phyloP scores from a whole-genome alignment of 2,113 vertebrate genomes.

The Bucco capensis region DNA sequence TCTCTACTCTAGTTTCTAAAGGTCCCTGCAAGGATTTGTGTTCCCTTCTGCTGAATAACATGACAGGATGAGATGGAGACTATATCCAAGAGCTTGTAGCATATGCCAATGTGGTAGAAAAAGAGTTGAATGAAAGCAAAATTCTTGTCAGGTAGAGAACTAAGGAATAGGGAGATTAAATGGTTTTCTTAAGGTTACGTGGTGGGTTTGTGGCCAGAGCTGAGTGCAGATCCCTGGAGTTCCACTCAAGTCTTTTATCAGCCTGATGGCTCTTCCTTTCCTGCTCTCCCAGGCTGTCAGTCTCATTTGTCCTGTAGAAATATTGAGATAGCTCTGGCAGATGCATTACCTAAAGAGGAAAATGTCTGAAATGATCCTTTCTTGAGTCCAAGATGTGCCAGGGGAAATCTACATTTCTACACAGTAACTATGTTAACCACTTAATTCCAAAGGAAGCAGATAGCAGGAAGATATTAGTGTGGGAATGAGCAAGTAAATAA shows the following conservation, averaged over 20 bases:
- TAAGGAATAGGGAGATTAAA: background rate
- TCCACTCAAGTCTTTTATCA: background rate
- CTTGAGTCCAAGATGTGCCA: slow-evolving; percentile 4
- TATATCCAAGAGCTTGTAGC: background rate
- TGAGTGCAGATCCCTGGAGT: background rate
- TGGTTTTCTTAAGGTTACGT: background rate
- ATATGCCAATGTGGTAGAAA: background rate
- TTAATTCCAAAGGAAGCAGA: slow-evolving; percentile 42
- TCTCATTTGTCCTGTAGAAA: slow-evolving; percentile 20
- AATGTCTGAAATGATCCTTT: slow-evolving; percentile 26
- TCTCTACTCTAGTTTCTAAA: background rate
- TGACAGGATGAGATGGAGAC: background rate
- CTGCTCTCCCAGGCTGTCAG: slow-evolving; percentile 21
- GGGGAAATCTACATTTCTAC: slow-evolving; percentile 36
- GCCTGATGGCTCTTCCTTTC: background rate
- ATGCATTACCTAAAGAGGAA: slow-evolving; percentile 27
- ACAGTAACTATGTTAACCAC: background rate
- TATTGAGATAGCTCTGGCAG: slow-evolving; percentile 12
- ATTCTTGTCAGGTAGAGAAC: background rate
- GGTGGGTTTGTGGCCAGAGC: background rate
- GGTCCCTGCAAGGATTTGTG: background rate
- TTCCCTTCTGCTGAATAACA: background rate
- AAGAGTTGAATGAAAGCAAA: background rate
- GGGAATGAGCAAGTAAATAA: slow-evolving; percentile 63
- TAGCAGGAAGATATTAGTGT: slow-evolving; percentile 15